Evolutionary conservation across 2,888 invertebrate genomes (phyloP).

Genomic region (Pristionchus japonicus): DNA sequence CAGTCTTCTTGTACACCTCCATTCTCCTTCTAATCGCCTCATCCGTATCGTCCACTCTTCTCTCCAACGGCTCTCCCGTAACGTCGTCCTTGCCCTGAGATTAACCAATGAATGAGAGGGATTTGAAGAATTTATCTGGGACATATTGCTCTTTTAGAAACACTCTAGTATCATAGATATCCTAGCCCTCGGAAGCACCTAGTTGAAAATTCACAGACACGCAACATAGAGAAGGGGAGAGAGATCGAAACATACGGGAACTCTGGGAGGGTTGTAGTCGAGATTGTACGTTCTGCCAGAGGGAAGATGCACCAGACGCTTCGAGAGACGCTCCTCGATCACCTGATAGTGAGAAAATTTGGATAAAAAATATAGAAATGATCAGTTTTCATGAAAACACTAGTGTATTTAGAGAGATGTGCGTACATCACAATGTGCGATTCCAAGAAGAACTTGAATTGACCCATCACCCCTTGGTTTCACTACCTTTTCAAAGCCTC

Average conservation of each 20-base stretch:
- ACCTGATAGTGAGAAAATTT: neutral
- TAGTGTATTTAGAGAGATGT: too few relatives aligned
- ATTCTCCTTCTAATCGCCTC: constrained; percentile 48
- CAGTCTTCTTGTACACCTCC: constrained; percentile 47
- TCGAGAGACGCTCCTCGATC: constrained; percentile 46
- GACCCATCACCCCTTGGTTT: neutral
- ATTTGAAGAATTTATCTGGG: neutral
- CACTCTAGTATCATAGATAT: too few relatives aligned
- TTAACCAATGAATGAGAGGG: neutral
- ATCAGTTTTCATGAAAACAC: too few relatives aligned
- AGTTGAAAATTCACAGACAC: too few relatives aligned
- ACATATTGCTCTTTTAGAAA: too few relatives aligned
- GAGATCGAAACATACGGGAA: neutral
- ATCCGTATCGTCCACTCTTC: constrained; percentile 47
- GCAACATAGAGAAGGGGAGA: too few relatives aligned
- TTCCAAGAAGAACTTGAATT: neutral
- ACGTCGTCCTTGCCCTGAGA: constrained; percentile 47
- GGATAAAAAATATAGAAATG: neutral
- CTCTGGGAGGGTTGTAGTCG: constrained; percentile 46
- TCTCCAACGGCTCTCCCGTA: constrained; percentile 41
- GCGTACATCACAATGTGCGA: too few relatives aligned
- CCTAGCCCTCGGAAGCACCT: too few relatives aligned
- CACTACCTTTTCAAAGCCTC: neutral
- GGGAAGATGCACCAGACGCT: constrained; percentile 27
- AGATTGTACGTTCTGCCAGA: constrained; percentile 48